phyloP scores from a whole-genome alignment of 2,888 invertebrate genomes.

The Dasysyrphus tricinctus region DNA sequence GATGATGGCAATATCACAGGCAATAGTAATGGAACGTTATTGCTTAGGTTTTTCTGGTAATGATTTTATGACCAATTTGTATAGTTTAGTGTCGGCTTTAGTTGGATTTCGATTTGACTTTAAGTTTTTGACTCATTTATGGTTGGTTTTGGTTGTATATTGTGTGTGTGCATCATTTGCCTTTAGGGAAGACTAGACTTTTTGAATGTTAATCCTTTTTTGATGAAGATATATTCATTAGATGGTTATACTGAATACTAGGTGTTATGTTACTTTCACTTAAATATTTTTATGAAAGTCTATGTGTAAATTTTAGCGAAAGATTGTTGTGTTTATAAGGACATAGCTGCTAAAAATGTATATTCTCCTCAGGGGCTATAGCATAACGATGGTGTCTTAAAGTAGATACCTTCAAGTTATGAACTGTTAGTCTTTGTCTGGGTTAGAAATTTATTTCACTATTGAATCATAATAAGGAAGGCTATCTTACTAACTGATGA shows the following conservation, averaged over 20 bases:
- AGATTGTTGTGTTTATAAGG: neutral
- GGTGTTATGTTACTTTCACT: constrained; percentile 54
- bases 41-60: constrained; percentile 60
- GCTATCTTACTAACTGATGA: no score
- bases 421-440: no score
- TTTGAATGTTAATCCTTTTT: constrained; percentile 53
- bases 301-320: neutral
- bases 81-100: constrained; percentile 35
- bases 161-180: constrained; percentile 30
- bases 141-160: neutral
- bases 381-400: neutral
- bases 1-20: neutral
- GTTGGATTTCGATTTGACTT: constrained; percentile 18
- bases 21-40: constrained; percentile 42
- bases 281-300: constrained; percentile 20
- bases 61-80: constrained; percentile 71
- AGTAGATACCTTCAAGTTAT: no score
- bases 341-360: neutral
- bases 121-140: constrained; percentile 25
- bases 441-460: no score
- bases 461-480: no score
- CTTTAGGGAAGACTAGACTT: constrained; percentile 45
- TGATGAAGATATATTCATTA: constrained; percentile 41
- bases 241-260: neutral
- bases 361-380: neutral